These are phyloP conservation scores for Linurgus olivaceus DNA, from an alignment of 2,797 vertebrate species.

Conservation along the genomic window DNA sequence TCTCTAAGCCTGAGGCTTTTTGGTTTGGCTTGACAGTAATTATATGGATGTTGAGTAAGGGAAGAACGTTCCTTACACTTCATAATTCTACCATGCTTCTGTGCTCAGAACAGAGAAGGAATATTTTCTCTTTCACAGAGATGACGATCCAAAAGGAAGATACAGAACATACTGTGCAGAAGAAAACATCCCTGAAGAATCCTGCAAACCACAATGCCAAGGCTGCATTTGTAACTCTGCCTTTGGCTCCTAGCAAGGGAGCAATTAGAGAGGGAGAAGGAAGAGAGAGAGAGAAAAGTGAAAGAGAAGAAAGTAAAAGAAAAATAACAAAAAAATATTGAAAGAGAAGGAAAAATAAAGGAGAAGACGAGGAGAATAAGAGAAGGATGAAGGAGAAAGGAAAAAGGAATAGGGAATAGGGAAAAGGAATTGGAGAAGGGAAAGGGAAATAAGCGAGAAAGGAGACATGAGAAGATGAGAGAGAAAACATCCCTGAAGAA, in stretches of 20 bases:
- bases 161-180: constrained; percentile 53
- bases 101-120: constrained; percentile 59
- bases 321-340: background rate
- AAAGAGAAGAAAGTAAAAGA: background rate
- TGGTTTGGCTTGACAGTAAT: constrained; percentile 77
- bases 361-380: background rate
- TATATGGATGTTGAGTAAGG: constrained; percentile 71
- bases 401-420: no score
- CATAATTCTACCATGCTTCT: constrained; percentile 58
- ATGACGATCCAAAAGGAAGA: constrained; percentile 10
- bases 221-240: background rate
- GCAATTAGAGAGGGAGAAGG: background rate
- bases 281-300: background rate
- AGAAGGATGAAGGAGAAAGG: background rate
- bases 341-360: background rate
- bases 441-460: background rate
- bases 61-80: constrained; percentile 65
- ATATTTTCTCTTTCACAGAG: constrained; percentile 24
- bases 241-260: constrained; percentile 26
- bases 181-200: constrained; percentile 37
- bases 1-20: constrained; percentile 74
- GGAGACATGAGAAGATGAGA: background rate
- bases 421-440: background rate
- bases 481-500: background rate
- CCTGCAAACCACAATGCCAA: constrained; percentile 4